A percentile compares a stretch with the other conserved stretches of the same genome.
Evolutionary conservation across 2,888 invertebrate species (phyloP).

Genomic region (Tipula unca): DNA sequence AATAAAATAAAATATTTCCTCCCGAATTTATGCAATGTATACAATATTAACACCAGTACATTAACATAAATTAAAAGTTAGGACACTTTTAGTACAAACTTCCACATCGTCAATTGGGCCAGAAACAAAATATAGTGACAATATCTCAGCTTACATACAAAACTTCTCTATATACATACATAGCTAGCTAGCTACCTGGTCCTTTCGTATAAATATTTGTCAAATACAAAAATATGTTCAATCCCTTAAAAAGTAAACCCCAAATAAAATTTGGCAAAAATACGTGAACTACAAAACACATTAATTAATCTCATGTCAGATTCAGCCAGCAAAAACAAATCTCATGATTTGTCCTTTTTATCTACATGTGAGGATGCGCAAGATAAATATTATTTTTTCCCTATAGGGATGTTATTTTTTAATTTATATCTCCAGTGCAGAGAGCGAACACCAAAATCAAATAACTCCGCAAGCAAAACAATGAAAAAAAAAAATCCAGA

Average conservation of each 20-base stretch:
- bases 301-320: not conserved
- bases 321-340: not conserved
- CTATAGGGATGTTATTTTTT: not conserved
- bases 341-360: not conserved
- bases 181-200: too few species aligned
- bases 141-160: too few species aligned
- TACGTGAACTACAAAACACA: not conserved
- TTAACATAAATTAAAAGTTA: too few species aligned
- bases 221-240: too few species aligned
- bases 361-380: not conserved
- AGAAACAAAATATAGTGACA: too few species aligned
- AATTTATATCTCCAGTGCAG: not conserved
- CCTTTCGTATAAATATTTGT: too few species aligned
- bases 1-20: too few species aligned
- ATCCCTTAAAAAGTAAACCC: not conserved
- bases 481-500: not conserved
- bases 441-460: not conserved
- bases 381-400: not conserved
- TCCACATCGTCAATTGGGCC: too few species aligned
- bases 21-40: too few species aligned
- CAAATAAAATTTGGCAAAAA: not conserved
- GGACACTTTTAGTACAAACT: too few species aligned
- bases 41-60: too few species aligned
- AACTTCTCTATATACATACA: too few species aligned
- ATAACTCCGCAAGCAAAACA: not conserved